Percentiles rank a stretch among this genome's conserved stretches.
Conservation (phyloP, 1,140 invertebrate genomes). For the Drosophila ironensis region DNA sequence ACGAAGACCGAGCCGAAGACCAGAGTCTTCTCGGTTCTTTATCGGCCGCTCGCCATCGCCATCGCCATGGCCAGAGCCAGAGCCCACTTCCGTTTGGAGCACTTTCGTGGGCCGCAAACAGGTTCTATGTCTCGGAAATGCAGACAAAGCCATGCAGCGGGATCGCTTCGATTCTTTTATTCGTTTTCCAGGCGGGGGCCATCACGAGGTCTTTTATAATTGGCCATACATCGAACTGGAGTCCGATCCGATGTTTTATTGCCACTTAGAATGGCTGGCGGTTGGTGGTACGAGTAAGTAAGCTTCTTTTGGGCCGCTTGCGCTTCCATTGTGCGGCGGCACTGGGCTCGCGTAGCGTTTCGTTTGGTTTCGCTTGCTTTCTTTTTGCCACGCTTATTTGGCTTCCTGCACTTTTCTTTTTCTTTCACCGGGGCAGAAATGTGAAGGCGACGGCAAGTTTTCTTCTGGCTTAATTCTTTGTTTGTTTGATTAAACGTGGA, state of each 20-base stretch:
- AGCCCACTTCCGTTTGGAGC: conserved; percentile 63
- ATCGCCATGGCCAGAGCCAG: conserved; percentile 5
- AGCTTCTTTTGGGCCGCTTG: conserved; percentile 50
- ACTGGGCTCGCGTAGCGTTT: conserved; percentile 11
- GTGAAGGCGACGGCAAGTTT: conserved; percentile 36
- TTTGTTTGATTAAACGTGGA: conserved; percentile 73
- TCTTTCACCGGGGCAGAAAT: conserved; percentile 41
- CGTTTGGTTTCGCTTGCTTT: conserved; percentile 65
- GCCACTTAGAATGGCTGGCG: conserved; percentile 31
- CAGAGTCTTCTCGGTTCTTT: conserved; percentile 51
- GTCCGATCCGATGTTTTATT: conserved; percentile 39
- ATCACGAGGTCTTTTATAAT: conserved; percentile 32
- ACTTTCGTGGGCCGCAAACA: conserved; percentile 60
- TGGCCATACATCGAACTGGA: conserved; percentile 28
- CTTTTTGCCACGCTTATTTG: conserved; percentile 58
- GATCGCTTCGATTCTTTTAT: conserved; percentile 19
- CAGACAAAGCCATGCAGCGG: conserved; percentile 21
- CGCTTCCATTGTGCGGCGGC: conserved; percentile 29
- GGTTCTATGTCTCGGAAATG: conserved; percentile 58
- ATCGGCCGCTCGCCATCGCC: conserved; percentile 28
- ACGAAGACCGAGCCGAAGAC: conserved; percentile 10
- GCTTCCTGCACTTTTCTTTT: conserved; percentile 53
- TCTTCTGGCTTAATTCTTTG: conserved; percentile 53
- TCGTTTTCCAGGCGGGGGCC: conserved; percentile 17
- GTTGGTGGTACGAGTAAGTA: conserved; percentile 20